Percentiles rank a stretch among this genome's conserved stretches.
phyloP scores from a whole-genome alignment of 92 coral and sea anemone genomes.

The Porites evermanni region DNA sequence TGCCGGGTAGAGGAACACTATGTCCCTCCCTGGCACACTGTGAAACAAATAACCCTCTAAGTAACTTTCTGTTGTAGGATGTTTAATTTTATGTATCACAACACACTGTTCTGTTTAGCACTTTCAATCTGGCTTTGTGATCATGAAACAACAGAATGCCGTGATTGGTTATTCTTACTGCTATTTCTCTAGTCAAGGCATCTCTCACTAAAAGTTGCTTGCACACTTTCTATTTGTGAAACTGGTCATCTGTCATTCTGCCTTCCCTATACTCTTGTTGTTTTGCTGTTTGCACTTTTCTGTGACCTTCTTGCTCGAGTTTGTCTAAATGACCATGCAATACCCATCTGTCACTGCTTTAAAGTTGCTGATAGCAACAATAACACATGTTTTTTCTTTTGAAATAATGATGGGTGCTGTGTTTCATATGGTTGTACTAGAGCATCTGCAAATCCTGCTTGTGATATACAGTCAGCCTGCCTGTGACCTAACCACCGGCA shows the following conservation, averaged over 20 bases:
- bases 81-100: no score
- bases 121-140: no score
- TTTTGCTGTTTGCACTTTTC: not conserved
- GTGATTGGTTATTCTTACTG: not conserved
- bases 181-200: no score
- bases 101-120: no score
- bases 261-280: not conserved
- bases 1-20: not conserved
- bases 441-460: no score
- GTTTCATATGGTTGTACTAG: not conserved
- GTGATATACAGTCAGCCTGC: no score
- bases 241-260: constrained; percentile 38
- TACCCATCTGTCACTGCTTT: not conserved
- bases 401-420: not conserved
- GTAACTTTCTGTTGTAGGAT: not conserved
- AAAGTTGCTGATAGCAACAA: constrained; percentile 3
- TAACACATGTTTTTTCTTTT: not conserved
- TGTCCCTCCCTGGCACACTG: not conserved
- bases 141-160: no score
- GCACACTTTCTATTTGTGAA: constrained; percentile 36
- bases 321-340: not conserved
- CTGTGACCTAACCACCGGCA: no score
- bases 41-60: not conserved
- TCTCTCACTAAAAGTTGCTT: constrained; percentile 26
- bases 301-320: not conserved